phyloP scores from a whole-genome alignment of 2,888 invertebrate genomes.

The Boloria euphrosyne region DNA sequence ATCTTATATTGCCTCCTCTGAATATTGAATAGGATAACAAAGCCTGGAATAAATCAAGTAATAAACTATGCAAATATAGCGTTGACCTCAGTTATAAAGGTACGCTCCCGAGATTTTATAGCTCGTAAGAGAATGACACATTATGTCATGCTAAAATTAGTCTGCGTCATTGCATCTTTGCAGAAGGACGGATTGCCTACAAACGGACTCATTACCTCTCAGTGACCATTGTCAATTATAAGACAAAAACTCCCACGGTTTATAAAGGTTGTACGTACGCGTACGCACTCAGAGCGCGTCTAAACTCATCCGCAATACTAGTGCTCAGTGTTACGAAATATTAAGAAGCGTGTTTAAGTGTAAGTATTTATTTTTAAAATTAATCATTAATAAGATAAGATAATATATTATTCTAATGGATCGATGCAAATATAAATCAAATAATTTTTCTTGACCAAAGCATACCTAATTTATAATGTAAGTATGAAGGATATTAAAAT shows the following conservation, averaged over 20 bases:
- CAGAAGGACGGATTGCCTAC: constrained; percentile 77
- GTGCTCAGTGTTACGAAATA: constrained; percentile 55
- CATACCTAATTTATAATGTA: no score
- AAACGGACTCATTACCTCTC: constrained; percentile 78
- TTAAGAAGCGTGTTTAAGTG: not conserved
- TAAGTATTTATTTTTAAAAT: constrained; percentile 2
- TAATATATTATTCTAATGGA: no score
- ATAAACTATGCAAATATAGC: constrained; percentile 27
- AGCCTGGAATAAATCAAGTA: constrained; percentile 26
- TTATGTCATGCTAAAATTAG: constrained; percentile 59
- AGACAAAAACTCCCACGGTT: constrained; percentile 80
- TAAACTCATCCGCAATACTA: constrained; percentile 57
- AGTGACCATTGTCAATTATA: constrained; percentile 77
- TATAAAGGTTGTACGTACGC: constrained; percentile 74
- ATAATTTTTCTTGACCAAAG: no score
- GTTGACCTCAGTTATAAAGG: constrained; percentile 29
- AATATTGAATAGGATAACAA: not conserved
- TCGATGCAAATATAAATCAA: no score
- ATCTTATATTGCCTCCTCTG: not conserved
- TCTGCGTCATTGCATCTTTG: constrained; percentile 68
- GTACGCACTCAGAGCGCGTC: constrained; percentile 74
- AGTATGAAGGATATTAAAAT: no score
- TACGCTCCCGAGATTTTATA: constrained; percentile 48
- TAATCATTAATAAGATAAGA: no score
- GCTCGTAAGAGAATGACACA: constrained; percentile 59